phyloP scores from a whole-genome alignment of 2,888 invertebrate genomes.

The Calephelis perditalis region DNA sequence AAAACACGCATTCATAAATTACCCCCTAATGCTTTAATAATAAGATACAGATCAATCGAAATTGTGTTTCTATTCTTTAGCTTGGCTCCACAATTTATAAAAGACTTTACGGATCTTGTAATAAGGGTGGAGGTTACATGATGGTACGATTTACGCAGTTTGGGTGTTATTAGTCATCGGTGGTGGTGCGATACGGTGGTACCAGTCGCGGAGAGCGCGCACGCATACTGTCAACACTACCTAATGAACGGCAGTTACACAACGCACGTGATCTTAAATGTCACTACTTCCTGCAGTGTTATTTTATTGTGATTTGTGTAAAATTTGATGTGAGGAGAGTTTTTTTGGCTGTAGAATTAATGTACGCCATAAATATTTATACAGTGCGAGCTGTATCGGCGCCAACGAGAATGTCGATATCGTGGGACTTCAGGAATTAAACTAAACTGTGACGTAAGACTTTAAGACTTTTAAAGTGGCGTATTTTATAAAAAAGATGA shows the following conservation, averaged over 20 bases:
- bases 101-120: constrained; percentile 17
- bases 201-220: constrained; percentile 71
- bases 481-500: too few relatives aligned
- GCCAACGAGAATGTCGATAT: too few relatives aligned
- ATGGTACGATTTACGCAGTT: constrained; percentile 33
- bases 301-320: constrained; percentile 75
- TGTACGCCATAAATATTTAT: not conserved
- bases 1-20: constrained; percentile 30
- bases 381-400: too few relatives aligned
- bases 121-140: constrained; percentile 30
- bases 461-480: too few relatives aligned
- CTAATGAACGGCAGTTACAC: constrained; percentile 76
- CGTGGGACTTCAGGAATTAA: too few relatives aligned
- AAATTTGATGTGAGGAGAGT: constrained; percentile 69
- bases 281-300: constrained; percentile 62
- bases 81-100: constrained; percentile 26
- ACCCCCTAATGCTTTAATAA: constrained; percentile 34
- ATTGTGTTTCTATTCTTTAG: constrained; percentile 39
- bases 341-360: constrained; percentile 43
- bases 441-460: too few relatives aligned
- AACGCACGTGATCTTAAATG: constrained; percentile 74
- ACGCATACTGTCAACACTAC: constrained; percentile 76
- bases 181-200: constrained; percentile 74
- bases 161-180: constrained; percentile 74
- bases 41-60: constrained; percentile 44